These are phyloP conservation scores for Acleris literana DNA, from an alignment of 2,888 invertebrate genomes.

Conservation along the genomic window DNA sequence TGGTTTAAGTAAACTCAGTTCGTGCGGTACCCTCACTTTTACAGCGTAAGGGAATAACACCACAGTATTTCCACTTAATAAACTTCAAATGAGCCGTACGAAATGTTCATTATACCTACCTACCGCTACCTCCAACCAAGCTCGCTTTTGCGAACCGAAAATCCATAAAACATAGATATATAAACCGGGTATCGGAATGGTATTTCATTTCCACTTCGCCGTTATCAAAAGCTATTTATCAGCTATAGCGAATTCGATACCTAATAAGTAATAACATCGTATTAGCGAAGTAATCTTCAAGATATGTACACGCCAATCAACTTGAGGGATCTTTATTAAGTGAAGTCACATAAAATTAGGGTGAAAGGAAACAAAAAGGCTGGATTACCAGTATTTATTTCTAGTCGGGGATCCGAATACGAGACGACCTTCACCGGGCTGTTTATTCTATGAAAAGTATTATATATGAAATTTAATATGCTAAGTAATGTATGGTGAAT, in stretches of 20 bases:
- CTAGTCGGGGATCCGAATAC: no score
- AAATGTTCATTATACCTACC: constrained; percentile 65
- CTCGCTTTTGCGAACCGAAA: constrained; percentile 46
- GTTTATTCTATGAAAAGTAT: no score
- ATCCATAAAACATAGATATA: constrained; percentile 40
- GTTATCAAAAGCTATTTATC: constrained; percentile 38
- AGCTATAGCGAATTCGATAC: constrained; percentile 27
- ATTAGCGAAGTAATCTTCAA: constrained; percentile 1
- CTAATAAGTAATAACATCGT: constrained; percentile 30
- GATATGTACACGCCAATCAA: constrained; percentile 4
- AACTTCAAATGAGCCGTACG: constrained; percentile 68
- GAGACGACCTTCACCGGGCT: no score
- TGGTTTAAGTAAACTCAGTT: no score
- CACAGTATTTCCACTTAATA: constrained; percentile 69
- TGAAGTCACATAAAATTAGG: not conserved
- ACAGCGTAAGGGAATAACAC: constrained; percentile 7
- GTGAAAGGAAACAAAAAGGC: no score
- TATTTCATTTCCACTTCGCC: constrained; percentile 47
- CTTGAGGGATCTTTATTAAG: not conserved
- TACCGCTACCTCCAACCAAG: constrained; percentile 44
- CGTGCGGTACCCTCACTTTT: no score
- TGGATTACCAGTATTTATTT: no score
- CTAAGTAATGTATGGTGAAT: no score
- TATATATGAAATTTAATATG: no score
- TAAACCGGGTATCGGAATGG: constrained; percentile 46